Conservation (phyloP, 2,888 invertebrate species). For the Eupithecia dodoneata region DNA sequence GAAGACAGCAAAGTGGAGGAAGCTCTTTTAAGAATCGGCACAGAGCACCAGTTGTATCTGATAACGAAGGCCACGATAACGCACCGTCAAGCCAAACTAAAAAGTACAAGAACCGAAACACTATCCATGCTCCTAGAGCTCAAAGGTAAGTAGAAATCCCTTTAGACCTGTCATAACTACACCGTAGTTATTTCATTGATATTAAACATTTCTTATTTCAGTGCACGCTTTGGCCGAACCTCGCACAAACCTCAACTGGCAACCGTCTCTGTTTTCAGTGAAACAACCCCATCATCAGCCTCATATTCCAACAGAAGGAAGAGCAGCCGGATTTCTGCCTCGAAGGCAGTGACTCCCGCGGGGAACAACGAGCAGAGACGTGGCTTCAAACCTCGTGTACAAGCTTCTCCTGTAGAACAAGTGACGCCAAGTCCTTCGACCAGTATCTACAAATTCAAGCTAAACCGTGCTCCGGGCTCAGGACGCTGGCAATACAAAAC, state of each 20-base stretch:
- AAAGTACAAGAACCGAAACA: conserved; percentile 77
- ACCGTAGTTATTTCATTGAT: conserved; percentile 31
- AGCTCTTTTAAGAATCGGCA: conserved; percentile 85
- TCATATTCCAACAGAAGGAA: conserved; percentile 83
- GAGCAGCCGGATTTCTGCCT: conserved; percentile 72
- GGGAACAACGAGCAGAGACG: conserved; percentile 81
- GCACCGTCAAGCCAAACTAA: conserved; percentile 67
- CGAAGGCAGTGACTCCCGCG: conserved; percentile 74
- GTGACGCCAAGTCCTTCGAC: conserved; percentile 79
- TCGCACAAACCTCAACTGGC: conserved; percentile 85
- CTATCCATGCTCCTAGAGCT: conserved; percentile 66
- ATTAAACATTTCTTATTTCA: conserved; percentile 67
- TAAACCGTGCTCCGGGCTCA: conserved; percentile 91
- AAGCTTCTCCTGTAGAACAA: conserved; percentile 83
- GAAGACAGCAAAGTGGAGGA: conserved; percentile 79
- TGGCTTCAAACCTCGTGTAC: conserved; percentile 88
- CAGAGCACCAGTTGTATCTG: conserved; percentile 67
- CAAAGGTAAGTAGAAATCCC: conserved; percentile 65
- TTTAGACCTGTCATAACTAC: not conserved
- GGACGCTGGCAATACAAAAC: conserved; percentile 97
- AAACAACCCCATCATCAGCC: conserved; percentile 74
- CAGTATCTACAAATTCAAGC: conserved; percentile 91
- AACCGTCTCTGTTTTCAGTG: conserved; percentile 88
- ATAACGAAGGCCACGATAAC: conserved; percentile 71
- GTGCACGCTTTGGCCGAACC: conserved; percentile 76